Percentiles rank a stretch among this genome's conserved stretches.
Conservation (phyloP, 1,140 invertebrate species). For the Danaus melanippus region DNA sequence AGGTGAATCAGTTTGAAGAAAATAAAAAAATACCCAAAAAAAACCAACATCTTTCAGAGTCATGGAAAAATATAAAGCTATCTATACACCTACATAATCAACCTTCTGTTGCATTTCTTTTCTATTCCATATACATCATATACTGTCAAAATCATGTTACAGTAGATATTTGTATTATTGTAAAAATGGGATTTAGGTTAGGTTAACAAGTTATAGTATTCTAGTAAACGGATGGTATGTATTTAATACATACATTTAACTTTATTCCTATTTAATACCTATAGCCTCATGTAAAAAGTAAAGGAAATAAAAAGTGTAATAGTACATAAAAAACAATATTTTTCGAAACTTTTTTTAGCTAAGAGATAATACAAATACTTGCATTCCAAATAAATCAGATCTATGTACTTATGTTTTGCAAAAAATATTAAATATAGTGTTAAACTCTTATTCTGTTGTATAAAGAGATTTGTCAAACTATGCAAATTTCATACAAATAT, state of each 20-base stretch:
- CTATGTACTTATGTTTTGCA: constrained; percentile 5
- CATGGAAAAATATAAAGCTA: too few relatives aligned
- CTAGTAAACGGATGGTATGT: constrained; percentile 1
- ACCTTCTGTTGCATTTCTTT: constrained; percentile 1
- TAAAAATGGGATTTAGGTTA: constrained; percentile 36
- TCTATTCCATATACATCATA: too few relatives aligned
- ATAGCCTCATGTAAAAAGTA: too few relatives aligned
- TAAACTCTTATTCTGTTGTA: neutral
- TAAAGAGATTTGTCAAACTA: too few relatives aligned
- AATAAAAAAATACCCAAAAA: too few relatives aligned
- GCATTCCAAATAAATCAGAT: constrained; percentile 19
- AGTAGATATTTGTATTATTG: constrained; percentile 25
- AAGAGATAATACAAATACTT: constrained; percentile 8
- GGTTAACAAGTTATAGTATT: constrained; percentile 13
- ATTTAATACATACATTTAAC: neutral
- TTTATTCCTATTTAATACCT: too few relatives aligned
- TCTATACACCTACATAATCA: too few relatives aligned
- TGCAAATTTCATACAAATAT: too few relatives aligned
- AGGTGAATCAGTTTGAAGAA: neutral
- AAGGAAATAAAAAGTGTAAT: constrained; percentile 3
- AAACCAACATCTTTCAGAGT: too few relatives aligned
- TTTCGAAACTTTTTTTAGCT: constrained; percentile 25
- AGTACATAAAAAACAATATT: constrained; percentile 14
- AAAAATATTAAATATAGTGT: neutral
- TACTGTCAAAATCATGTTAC: too few relatives aligned